Conservation (phyloP, 2,888 invertebrate species). For the Doris montereyensis region DNA sequence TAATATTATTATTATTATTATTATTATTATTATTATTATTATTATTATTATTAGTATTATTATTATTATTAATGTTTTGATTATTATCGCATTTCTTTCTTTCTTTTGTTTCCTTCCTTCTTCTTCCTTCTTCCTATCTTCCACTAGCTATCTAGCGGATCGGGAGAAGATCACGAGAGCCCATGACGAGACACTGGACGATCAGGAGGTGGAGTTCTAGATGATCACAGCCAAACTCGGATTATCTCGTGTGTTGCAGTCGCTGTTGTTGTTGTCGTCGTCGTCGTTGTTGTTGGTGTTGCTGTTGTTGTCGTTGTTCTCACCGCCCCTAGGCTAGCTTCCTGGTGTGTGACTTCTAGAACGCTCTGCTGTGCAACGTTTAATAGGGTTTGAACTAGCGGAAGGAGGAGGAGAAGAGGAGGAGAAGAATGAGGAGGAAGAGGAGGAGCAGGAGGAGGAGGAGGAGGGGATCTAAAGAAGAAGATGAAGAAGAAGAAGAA, state of each 20-base stretch:
- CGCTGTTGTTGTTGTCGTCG: too few species aligned
- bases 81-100: not conserved
- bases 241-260: conserved; percentile 48
- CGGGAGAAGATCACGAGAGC: conserved; percentile 58
- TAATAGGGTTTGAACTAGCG: too few species aligned
- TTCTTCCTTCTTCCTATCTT: not conserved
- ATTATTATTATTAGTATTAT: too few species aligned
- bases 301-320: too few species aligned
- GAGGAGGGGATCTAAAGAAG: not conserved
- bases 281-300: too few species aligned
- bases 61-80: not conserved
- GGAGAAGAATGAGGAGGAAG: not conserved
- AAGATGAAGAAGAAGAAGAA: not conserved
- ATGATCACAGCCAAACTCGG: conserved; percentile 59
- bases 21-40: too few species aligned
- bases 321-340: too few species aligned
- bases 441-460: not conserved
- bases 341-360: too few species aligned
- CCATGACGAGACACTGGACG: conserved; percentile 65
- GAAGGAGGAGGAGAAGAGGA: not conserved
- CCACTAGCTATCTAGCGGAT: not conserved
- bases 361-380: too few species aligned
- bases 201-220: conserved; percentile 66
- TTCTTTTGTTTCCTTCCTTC: not conserved
- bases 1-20: too few species aligned